Percentiles rank a stretch among this genome's conserved stretches.
phyloP scores from a whole-genome alignment of 1,140 invertebrate genomes.

The Pararge aegeria region DNA sequence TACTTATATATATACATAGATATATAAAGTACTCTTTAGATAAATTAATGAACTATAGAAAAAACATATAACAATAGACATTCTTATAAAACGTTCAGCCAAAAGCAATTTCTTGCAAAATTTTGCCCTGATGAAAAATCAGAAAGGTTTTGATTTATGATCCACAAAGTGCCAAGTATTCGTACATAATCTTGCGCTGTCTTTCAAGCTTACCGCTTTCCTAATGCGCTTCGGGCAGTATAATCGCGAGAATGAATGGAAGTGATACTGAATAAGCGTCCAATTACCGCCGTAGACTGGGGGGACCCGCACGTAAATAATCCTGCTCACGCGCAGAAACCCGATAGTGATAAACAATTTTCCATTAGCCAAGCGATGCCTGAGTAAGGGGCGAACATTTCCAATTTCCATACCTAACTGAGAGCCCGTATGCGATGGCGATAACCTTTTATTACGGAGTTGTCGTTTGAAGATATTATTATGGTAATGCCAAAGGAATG shows the following conservation, averaged over 20 bases:
- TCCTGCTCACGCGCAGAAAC: constrained; percentile 59
- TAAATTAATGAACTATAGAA: too few species aligned
- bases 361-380: constrained; percentile 51
- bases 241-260: constrained; percentile 72
- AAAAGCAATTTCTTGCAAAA: too few species aligned
- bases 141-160: background rate
- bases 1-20: too few species aligned
- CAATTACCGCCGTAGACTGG: constrained; percentile 64
- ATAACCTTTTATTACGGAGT: constrained; percentile 61
- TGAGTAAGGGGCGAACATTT: constrained; percentile 34
- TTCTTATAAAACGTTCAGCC: too few species aligned
- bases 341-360: constrained; percentile 66
- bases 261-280: constrained; percentile 62
- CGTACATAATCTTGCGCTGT: constrained; percentile 11
- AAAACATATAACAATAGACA: too few species aligned
- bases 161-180: background rate
- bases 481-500: constrained; percentile 62
- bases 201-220: constrained; percentile 36
- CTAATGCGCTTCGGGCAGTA: constrained; percentile 45
- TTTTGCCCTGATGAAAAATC: background rate
- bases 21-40: too few species aligned
- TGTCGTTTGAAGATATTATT: constrained; percentile 68
- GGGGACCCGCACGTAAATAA: constrained; percentile 55
- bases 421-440: constrained; percentile 46
- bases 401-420: constrained; percentile 62